Evolutionary conservation across 2,797 vertebrate genomes (phyloP).

Genomic region (Lithobates sylvaticus): DNA sequence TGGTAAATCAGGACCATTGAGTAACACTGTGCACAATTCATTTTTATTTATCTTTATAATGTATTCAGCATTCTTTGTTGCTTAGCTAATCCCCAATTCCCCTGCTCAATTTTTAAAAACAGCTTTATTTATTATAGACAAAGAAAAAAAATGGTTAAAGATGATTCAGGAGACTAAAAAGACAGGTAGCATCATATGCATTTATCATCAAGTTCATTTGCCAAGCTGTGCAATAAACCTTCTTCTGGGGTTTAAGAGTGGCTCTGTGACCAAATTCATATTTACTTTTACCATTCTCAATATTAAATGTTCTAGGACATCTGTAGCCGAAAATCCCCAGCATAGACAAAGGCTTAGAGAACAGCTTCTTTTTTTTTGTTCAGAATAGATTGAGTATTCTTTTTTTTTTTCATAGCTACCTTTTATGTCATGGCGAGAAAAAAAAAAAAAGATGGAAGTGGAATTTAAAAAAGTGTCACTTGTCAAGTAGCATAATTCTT

Average conservation of each 20-base stretch:
- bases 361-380: not conserved
- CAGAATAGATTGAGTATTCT: conserved; percentile 34
- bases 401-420: conserved; percentile 37
- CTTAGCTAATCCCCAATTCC: not conserved
- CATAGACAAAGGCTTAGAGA: conserved; percentile 37
- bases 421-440: conserved; percentile 58
- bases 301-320: conserved; percentile 31
- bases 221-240: not conserved
- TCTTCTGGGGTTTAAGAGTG: conserved; percentile 4
- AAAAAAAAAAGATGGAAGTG: conserved; percentile 55
- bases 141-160: not conserved
- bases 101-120: not conserved
- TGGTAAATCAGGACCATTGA: too few relatives aligned
- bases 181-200: not conserved
- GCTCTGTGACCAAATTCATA: not conserved
- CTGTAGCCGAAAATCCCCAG: conserved; percentile 43
- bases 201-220: conserved; percentile 10
- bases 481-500: conserved; percentile 62
- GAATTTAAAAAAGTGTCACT: conserved; percentile 61
- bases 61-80: not conserved
- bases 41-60: not conserved
- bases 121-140: not conserved
- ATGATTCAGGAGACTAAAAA: not conserved
- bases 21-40: not conserved
- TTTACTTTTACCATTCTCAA: conserved; percentile 14